Percentiles rank a stretch among this genome's conserved stretches.
Evolutionary conservation across 2,888 invertebrate genomes (phyloP).

Genomic region (Epinotia brunnichana): DNA sequence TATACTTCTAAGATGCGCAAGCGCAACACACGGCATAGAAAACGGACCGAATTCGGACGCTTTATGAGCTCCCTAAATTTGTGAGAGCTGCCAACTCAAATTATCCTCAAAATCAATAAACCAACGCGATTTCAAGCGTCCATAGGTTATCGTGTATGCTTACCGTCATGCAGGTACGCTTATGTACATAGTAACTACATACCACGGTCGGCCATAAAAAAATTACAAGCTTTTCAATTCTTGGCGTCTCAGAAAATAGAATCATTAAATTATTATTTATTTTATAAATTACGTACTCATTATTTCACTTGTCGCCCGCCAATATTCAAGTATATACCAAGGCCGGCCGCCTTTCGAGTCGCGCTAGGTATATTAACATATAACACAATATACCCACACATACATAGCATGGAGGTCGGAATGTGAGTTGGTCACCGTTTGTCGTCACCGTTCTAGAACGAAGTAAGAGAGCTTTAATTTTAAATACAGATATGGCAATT

Average conservation of each 20-base stretch:
- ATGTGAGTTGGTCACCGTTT: conserved; percentile 46
- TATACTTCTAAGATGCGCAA: too few relatives aligned
- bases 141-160: too few relatives aligned
- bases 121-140: too few relatives aligned
- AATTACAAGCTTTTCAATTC: neutral
- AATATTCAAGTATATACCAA: conserved; percentile 55
- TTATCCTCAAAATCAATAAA: too few relatives aligned
- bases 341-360: conserved; percentile 76
- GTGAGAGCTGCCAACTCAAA: too few relatives aligned
- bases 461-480: conserved; percentile 7
- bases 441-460: neutral
- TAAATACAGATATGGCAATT: neutral
- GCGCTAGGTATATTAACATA: conserved; percentile 68
- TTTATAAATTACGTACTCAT: conserved; percentile 31
- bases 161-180: too few relatives aligned
- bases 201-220: too few relatives aligned
- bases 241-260: neutral
- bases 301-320: conserved; percentile 54
- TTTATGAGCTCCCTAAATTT: too few relatives aligned
- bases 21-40: too few relatives aligned
- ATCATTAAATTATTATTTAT: conserved; percentile 18
- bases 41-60: too few relatives aligned
- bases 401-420: conserved; percentile 51
- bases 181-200: too few relatives aligned
- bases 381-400: conserved; percentile 62